A percentile compares a stretch with the other conserved stretches of the same genome.
phyloP scores from a whole-genome alignment of 2,888 invertebrate genomes.

The Oligia fasciuncula region DNA sequence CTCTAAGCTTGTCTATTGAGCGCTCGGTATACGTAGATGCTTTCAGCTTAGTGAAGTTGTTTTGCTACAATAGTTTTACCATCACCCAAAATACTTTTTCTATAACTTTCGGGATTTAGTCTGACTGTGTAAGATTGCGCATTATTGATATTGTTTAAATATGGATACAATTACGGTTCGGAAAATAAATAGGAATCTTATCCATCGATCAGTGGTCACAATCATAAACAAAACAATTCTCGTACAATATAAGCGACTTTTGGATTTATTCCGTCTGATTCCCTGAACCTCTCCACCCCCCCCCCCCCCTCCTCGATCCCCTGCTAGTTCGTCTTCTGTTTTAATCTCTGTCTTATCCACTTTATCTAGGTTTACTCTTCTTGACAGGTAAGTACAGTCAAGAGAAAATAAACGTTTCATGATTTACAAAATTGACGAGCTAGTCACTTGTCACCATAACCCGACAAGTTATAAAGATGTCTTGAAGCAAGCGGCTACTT shows the following conservation, averaged over 20 bases:
- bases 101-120: background rate
- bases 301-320: too few species aligned
- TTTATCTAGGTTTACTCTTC: too few species aligned
- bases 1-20: slow-evolving; percentile 31
- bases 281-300: too few species aligned
- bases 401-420: background rate
- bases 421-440: background rate
- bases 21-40: background rate
- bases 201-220: background rate
- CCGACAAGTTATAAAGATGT: slow-evolving; percentile 46
- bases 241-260: background rate
- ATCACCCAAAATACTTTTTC: background rate
- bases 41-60: slow-evolving; percentile 13
- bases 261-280: too few species aligned
- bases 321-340: too few species aligned
- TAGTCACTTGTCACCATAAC: slow-evolving; percentile 45
- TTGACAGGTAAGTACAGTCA: too few species aligned
- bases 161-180: background rate
- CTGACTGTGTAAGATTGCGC: background rate
- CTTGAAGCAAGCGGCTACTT: slow-evolving; percentile 51
- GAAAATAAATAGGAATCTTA: background rate
- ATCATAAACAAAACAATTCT: background rate
- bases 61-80: background rate
- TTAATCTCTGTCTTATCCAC: too few species aligned
- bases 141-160: background rate